Evolutionary conservation across 1,140 invertebrate genomes (phyloP).

Genomic region (Mamestra configurata): DNA sequence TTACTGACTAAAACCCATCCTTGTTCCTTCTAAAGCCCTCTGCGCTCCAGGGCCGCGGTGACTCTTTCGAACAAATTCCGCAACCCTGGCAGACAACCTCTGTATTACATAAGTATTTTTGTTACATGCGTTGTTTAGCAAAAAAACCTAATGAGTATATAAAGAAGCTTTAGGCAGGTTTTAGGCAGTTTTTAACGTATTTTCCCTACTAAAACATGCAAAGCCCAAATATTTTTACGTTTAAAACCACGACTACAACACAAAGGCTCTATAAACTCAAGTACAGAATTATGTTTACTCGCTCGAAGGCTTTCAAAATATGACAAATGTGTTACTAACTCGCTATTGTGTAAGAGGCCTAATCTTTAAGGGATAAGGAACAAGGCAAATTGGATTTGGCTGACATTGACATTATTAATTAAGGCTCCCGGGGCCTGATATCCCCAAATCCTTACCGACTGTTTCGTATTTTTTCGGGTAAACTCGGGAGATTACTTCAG

Average conservation of each 20-base stretch:
- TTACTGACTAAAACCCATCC: too few relatives aligned
- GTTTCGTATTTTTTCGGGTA: slow-evolving; percentile 21
- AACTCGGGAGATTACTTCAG: neutral
- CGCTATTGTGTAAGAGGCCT: slow-evolving; percentile 6
- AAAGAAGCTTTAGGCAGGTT: too few relatives aligned
- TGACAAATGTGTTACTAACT: slow-evolving; percentile 22
- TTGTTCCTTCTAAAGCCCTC: too few relatives aligned
- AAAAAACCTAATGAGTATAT: too few relatives aligned
- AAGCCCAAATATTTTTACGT: too few relatives aligned
- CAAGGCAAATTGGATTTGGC: slow-evolving; percentile 1
- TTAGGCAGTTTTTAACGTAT: too few relatives aligned
- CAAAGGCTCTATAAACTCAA: neutral
- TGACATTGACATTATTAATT: slow-evolving; percentile 31
- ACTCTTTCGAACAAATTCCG: too few relatives aligned
- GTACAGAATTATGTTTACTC: neutral
- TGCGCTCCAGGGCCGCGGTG: too few relatives aligned
- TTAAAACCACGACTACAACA: neutral
- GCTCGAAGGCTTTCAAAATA: neutral
- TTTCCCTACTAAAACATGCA: too few relatives aligned
- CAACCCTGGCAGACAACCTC: too few relatives aligned
- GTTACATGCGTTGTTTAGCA: too few relatives aligned
- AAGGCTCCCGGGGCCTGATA: neutral
- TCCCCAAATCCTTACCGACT: slow-evolving; percentile 6
- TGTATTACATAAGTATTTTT: too few relatives aligned
- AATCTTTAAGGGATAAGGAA: slow-evolving; percentile 22